Evolutionary conservation across 2,888 invertebrate genomes (phyloP), one percentile per base, ranked within the genome.

Genomic region (Pyrochroa serraticornis): DNA sequence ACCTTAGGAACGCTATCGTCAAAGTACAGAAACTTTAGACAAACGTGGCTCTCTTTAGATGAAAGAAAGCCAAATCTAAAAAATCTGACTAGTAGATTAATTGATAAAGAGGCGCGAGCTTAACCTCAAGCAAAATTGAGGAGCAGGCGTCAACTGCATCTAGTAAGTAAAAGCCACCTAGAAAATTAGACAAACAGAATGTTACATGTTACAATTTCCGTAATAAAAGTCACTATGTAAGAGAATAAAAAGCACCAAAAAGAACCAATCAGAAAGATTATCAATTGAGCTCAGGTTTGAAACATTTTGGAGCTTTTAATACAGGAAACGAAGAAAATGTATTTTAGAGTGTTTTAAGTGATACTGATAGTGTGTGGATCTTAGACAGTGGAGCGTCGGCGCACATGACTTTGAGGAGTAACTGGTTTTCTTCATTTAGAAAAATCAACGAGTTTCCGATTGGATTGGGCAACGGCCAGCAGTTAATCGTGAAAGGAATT

Each of bases 311-410:
- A n/a, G n/a, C n/a, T n/a, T n/a, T n/a, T n/a, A n/a, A n/a, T n/a
- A n/a, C n/a, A n/a, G n/a, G n/a, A n/a, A n/a, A n/a, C n/a, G n/a
- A n/a, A n/a, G n/a, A n/a, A n/a, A n/a, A n/a, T n/a, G n/a, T n/a
- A n/a, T n/a, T n/a, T n/a, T n/a, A n/a, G n/a, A n/a, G n/a, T n/a
- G n/a, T n/a, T n/a, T n/a, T n/a, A n/a, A n/a, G n/a, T n/a, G n/a
- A n/a, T n/a, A n/a, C n/a, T n/a, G n/a, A n/a, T n/a, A n/a, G n/a
- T n/a, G 30, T 35, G 6, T 71, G 68, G 67, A 62, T 65, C 9
- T 44, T 66, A 54, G 68, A 70, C 47, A 69, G 66, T 46, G 71
- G 68, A 39, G 67, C 65, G n/a, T 71, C 67, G 1, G 53, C 58
- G 30, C 69, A 69, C 32, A 68, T 67, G 64, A 53, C 63, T 3